Base-by-base conservation (phyloP, 1,140 invertebrate species). In the Aphelenchoides fujianensis region DNA sequence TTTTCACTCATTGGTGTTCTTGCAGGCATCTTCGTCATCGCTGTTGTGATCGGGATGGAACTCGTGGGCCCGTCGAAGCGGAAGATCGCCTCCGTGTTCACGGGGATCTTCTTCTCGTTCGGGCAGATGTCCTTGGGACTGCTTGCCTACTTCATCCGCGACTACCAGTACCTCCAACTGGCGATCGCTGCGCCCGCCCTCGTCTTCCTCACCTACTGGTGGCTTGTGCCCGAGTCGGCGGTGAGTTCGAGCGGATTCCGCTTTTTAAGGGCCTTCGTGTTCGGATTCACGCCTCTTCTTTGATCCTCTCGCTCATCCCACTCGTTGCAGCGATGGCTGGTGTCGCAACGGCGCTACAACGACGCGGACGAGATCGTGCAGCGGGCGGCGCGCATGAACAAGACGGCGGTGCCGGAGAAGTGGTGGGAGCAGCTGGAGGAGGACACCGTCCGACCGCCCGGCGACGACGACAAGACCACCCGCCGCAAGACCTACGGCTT, bases 161-260 rank as follows among this genome's bases (percentile, higher is more conserved):
- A 86, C 76, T 87, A 87, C 82, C 79, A 81, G 31, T 71, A 85
- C 63, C 79, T 87, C 32, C 86, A 87, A 73, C 69, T 86, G 7
- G 83, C 81, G 23, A 74, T 85, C 48, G 70, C 85, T 32, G 36
- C 78, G 0, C 83, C 84, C 0, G 74, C 76, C 9, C 32, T 85
- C 9, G 23, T 81, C 1, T 82, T 84, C 41, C 32, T 85, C 12
- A 68, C 73, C 3, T 86, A 85, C 57, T 85, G 74, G 70, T 86
- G 84, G 85, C 31, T 53, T 74, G 53, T 70, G 36, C 68, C 68
- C 19, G 68, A 70, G 52, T 69, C 64, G 19, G 63, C 68, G n/a
- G n/a, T n/a, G n/a, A n/a, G n/a, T n/a, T n/a, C n/a, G n/a, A n/a
- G n/a, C n/a, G n/a, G n/a, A n/a, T n/a, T n/a, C n/a, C n/a, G n/a